Evolutionary conservation across 1,140 invertebrate genomes (phyloP).

Genomic region (Aphaenogaster rudis): DNA sequence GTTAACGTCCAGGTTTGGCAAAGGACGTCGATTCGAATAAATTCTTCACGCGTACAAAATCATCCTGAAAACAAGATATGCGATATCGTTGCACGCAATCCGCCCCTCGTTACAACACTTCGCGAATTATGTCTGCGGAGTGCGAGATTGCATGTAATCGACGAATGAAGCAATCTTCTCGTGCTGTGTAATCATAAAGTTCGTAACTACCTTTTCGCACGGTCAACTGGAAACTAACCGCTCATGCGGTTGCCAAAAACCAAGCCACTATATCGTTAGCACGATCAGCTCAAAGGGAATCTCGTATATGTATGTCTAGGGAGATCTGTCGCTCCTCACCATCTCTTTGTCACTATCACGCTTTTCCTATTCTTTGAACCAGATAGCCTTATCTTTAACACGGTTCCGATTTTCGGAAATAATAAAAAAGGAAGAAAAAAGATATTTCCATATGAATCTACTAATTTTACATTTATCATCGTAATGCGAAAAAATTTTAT

Average conservation of each 20-base stretch:
- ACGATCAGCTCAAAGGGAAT: constrained; percentile 43
- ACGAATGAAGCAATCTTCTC: constrained; percentile 58
- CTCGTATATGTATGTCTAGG: neutral
- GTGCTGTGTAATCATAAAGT: constrained; percentile 62
- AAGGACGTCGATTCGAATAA: neutral
- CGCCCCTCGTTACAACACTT: constrained; percentile 37
- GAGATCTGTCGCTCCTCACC: constrained; percentile 15
- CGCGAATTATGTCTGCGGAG: constrained; percentile 43
- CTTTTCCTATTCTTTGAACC: constrained; percentile 23
- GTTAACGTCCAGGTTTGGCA: neutral
- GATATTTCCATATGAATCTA: neutral
- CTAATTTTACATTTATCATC: neutral
- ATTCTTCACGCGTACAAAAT: constrained; percentile 22
- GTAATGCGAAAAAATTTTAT: neutral
- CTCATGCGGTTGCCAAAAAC: constrained; percentile 52
- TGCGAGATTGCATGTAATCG: constrained; percentile 58
- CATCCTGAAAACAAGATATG: constrained; percentile 16
- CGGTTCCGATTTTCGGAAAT: neutral
- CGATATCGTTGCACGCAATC: constrained; percentile 42
- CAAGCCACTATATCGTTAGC: constrained; percentile 43
- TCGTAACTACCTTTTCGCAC: constrained; percentile 60
- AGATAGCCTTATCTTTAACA: neutral
- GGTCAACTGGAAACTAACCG: constrained; percentile 56
- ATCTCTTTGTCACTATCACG: constrained; percentile 1
- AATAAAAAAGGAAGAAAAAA: neutral